phyloP scores from a whole-genome alignment of 1,140 invertebrate species.

The Phenacoccus solenopsis region DNA sequence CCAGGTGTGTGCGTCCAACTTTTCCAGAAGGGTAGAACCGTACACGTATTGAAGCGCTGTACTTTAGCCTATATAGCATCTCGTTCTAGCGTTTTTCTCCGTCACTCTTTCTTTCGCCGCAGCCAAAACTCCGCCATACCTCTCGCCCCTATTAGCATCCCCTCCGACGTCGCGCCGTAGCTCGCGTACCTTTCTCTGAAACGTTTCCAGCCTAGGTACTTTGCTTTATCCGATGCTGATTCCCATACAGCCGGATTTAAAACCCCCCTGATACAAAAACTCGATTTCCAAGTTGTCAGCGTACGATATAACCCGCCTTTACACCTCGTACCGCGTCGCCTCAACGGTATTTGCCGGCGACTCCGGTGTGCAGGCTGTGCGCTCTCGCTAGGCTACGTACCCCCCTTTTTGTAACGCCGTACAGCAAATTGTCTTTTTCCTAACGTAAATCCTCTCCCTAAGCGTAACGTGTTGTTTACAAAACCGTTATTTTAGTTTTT shows the following conservation, averaged over 20 bases:
- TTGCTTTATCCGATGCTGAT: neutral
- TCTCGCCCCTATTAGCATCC: neutral
- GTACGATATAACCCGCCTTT: neutral
- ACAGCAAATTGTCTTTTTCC: neutral
- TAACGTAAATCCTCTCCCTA: slow-evolving; percentile 6
- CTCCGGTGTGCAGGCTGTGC: too few species aligned
- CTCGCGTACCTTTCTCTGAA: too few species aligned
- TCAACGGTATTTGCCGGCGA: neutral
- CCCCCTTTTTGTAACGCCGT: neutral
- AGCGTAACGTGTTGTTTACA: neutral
- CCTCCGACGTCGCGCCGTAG: neutral
- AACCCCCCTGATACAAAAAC: neutral
- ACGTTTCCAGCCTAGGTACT: too few species aligned
- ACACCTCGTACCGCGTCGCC: neutral
- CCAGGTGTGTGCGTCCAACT: slow-evolving; percentile 8
- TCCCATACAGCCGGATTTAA: slow-evolving; percentile 6
- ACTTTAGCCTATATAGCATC: neutral
- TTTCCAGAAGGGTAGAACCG: slow-evolving; percentile 8
- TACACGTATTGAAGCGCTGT: neutral
- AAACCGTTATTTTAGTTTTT: slow-evolving; percentile 8
- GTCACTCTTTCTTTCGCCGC: too few species aligned
- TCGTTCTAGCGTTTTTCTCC: too few species aligned
- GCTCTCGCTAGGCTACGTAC: too few species aligned
- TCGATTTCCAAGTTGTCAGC: slow-evolving; percentile 7
- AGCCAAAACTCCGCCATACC: too few species aligned